Conservation (phyloP, 37 sponge, comb jelly and placozoan species). For the Dysidea cf. avara region DNA sequence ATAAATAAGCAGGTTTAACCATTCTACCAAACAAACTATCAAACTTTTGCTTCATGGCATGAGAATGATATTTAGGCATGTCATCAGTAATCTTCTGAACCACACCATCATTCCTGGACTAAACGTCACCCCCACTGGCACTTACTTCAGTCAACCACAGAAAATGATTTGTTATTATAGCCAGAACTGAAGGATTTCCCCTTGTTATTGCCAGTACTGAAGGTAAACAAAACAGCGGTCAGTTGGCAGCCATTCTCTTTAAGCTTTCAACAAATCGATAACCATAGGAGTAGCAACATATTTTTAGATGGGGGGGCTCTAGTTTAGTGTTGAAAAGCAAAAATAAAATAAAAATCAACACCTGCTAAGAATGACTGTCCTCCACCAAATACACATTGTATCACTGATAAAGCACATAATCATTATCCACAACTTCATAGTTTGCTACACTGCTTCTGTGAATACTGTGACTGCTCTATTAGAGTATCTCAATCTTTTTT, state of each 20-base stretch:
- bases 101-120: neutral
- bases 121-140: neutral
- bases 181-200: conserved; percentile 1
- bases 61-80: conserved; percentile 9
- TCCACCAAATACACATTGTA: too few relatives aligned
- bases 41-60: conserved; percentile 3
- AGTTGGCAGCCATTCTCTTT: conserved; percentile 11
- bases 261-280: neutral
- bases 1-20: neutral
- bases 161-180: too few relatives aligned
- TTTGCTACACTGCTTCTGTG: too few relatives aligned
- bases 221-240: conserved; percentile 6
- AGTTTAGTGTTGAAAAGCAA: too few relatives aligned
- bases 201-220: conserved; percentile 6
- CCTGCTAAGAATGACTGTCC: too few relatives aligned
- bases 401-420: too few relatives aligned
- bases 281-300: too few relatives aligned
- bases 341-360: too few relatives aligned
- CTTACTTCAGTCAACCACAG: neutral
- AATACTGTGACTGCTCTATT: too few relatives aligned
- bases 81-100: neutral
- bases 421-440: too few relatives aligned
- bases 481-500: too few relatives aligned
- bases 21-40: neutral
- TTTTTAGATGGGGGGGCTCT: too few relatives aligned